Conservation (phyloP, 1,140 invertebrate species). For the Paraescarpia echinospica region DNA sequence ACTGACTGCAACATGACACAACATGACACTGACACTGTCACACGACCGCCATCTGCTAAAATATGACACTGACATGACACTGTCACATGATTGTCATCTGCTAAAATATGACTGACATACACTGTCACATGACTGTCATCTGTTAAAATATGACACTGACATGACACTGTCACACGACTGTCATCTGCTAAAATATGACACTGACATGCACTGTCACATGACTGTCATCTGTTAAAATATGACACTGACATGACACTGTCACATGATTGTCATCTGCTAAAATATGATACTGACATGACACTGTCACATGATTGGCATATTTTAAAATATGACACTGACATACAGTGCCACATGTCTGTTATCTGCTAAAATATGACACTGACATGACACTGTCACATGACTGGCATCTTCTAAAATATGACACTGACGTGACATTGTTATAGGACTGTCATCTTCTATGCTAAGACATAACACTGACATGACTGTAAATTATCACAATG, state of each 20-base stretch:
- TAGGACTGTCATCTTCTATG: neutral
- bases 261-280: too few relatives aligned
- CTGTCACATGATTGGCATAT: too few relatives aligned
- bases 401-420: neutral
- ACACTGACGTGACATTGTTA: neutral
- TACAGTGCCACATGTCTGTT: neutral
- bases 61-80: neutral
- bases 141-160: neutral
- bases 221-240: neutral
- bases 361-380: neutral
- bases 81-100: too few relatives aligned
- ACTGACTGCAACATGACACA: constrained; percentile 41
- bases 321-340: neutral
- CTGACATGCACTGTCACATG: neutral
- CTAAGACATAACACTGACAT: neutral
- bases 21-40: neutral
- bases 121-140: neutral
- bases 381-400: neutral
- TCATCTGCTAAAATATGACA: neutral
- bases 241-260: neutral
- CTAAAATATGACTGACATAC: neutral
- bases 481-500: neutral
- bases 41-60: neutral
- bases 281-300: neutral
- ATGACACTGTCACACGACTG: neutral